Conservation (phyloP, 1,140 invertebrate genomes). For the Xylocopa sonorina region DNA sequence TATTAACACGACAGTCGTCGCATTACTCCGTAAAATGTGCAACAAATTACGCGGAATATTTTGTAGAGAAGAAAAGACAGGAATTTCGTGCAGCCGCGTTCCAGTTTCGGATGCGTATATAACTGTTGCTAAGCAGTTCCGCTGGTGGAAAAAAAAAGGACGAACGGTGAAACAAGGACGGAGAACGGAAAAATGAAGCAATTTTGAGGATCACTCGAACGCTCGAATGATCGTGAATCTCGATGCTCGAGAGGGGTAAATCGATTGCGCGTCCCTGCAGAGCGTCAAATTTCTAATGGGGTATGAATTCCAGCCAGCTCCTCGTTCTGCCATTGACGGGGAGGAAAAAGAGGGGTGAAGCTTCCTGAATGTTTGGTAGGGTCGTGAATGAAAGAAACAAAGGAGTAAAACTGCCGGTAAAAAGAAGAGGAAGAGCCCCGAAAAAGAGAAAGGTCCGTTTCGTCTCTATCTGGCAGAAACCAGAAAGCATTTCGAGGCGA, state of each 20-base stretch:
- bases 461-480: not conserved
- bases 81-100: not conserved
- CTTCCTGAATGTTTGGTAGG: not conserved
- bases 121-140: not conserved
- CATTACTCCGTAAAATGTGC: no score
- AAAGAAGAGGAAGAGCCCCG: no score
- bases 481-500: not conserved
- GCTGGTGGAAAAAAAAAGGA: not conserved
- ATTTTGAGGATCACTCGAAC: conserved; percentile 34
- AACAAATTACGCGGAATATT: not conserved
- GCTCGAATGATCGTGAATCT: conserved; percentile 9
- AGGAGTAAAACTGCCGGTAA: not conserved
- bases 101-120: not conserved
- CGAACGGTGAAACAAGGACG: not conserved
- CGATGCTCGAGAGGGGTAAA: conserved; percentile 31
- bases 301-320: conserved; percentile 18
- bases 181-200: conserved; percentile 15
- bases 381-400: not conserved
- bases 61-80: not conserved
- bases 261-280: conserved; percentile 22
- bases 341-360: not conserved
- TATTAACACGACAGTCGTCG: not conserved
- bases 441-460: not conserved
- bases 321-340: not conserved
- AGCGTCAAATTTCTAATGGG: conserved; percentile 27